These are phyloP conservation scores for Chrysocyon brachyurus DNA, from an alignment of 2,797 vertebrate genomes.

Conservation along the genomic window DNA sequence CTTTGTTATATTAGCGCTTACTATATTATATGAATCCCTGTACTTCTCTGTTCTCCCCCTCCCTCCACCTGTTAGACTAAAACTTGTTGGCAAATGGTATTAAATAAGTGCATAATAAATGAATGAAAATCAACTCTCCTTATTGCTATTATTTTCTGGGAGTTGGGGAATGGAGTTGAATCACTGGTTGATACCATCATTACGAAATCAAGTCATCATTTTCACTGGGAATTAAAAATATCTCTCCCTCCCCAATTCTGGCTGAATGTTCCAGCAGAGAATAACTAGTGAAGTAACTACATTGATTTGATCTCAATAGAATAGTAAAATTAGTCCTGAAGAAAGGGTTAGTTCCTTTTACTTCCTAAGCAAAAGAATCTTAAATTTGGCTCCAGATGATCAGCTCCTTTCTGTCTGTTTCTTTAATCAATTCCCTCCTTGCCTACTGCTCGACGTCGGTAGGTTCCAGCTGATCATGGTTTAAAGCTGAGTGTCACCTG, in stretches of 20 bases:
- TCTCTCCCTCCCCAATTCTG: neutral
- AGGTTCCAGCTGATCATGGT: neutral
- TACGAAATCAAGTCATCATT: slow-evolving; percentile 39
- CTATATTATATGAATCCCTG: neutral
- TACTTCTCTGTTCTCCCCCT: neutral
- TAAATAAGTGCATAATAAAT: slow-evolving; percentile 17
- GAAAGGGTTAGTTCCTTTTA: neutral
- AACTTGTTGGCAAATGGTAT: neutral
- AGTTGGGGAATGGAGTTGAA: neutral
- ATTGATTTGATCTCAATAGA: slow-evolving; percentile 64
- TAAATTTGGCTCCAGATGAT: slow-evolving; percentile 36
- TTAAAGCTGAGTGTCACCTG: neutral
- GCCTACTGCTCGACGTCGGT: neutral
- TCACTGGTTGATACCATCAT: neutral
- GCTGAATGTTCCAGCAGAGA: slow-evolving; percentile 16
- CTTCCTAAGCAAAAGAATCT: slow-evolving; percentile 35
- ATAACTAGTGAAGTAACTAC: slow-evolving; percentile 24
- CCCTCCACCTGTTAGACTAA: neutral
- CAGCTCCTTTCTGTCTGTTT: neutral
- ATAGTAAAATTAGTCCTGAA: slow-evolving; percentile 48
- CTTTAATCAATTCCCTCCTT: neutral
- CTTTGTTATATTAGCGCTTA: neutral
- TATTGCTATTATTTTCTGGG: neutral
- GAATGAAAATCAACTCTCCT: slow-evolving; percentile 3
- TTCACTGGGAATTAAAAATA: slow-evolving; percentile 57